Evolutionary conservation across 2,113 vertebrate species (phyloP).

Genomic region (Dascyllus trimaculatus): DNA sequence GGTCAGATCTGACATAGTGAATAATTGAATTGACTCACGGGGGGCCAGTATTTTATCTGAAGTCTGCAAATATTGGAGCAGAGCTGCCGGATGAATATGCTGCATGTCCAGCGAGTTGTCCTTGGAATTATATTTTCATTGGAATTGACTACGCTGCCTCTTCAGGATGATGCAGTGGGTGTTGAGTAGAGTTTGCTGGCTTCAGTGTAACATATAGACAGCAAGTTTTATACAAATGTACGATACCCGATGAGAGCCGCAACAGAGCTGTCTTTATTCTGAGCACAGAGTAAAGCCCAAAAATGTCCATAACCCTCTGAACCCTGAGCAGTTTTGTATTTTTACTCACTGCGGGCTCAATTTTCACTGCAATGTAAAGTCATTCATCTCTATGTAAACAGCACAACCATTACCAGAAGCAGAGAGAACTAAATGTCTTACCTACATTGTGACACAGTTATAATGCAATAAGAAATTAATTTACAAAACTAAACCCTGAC

Average conservation of each 20-base stretch:
- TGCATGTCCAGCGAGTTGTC: neutral
- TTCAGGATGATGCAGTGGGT: neutral
- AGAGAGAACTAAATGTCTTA: too few relatives aligned
- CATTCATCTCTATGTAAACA: too few relatives aligned
- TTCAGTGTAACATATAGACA: neutral
- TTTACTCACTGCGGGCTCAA: too few relatives aligned
- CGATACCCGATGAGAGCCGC: neutral
- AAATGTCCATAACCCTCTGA: neutral
- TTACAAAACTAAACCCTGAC: too few relatives aligned
- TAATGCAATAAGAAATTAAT: too few relatives aligned
- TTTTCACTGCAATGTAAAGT: too few relatives aligned
- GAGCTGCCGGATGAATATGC: neutral
- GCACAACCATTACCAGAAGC: too few relatives aligned
- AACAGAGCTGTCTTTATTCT: neutral
- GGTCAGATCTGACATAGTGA: conserved; percentile 20
- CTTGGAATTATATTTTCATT: neutral
- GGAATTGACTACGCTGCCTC: neutral
- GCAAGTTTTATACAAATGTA: neutral
- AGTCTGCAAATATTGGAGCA: neutral
- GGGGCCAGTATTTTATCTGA: conserved; percentile 15
- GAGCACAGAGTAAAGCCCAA: neutral
- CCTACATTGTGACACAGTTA: too few relatives aligned
- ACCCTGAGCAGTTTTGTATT: neutral
- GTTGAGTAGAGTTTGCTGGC: neutral
- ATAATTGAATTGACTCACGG: conserved; percentile 14